These are phyloP conservation scores for Cheirogaleus medius DNA, from an alignment of 2,113 vertebrate species.

Conservation along the genomic window DNA sequence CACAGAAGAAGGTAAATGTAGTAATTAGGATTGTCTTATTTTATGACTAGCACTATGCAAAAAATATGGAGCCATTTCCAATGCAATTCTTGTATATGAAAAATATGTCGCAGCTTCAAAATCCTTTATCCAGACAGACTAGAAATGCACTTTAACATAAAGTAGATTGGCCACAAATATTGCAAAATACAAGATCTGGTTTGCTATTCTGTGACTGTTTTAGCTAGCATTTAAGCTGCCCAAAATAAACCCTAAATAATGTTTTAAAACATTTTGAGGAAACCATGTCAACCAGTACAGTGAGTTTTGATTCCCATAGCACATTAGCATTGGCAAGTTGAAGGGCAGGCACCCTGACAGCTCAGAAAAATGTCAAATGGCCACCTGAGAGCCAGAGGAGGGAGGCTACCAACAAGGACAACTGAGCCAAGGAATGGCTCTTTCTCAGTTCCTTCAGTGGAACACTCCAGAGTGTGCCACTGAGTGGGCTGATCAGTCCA, in stretches of 20 bases:
- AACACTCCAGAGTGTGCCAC: neutral
- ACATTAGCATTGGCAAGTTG: neutral
- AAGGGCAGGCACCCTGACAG: neutral
- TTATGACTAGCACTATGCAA: conserved; percentile 37
- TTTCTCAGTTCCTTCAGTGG: neutral
- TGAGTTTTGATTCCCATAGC: neutral
- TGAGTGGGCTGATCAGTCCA: neutral
- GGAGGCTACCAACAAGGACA: neutral
- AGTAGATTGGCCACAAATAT: neutral
- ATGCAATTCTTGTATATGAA: neutral
- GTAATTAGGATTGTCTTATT: conserved; percentile 60
- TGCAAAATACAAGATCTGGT: neutral
- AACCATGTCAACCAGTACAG: neutral
- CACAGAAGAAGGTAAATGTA: conserved; percentile 42
- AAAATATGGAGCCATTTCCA: conserved; percentile 1
- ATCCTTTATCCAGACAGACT: neutral
- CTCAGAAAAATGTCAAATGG: neutral
- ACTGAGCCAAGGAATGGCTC: neutral
- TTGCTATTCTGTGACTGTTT: neutral
- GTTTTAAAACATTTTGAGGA: neutral
- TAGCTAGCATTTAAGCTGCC: neutral
- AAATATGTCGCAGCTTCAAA: neutral
- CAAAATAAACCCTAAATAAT: neutral
- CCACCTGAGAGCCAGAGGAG: neutral
- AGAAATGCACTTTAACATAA: neutral